phyloP scores from a whole-genome alignment of 2,113 vertebrate species.

The Limnothrissa miodon region DNA sequence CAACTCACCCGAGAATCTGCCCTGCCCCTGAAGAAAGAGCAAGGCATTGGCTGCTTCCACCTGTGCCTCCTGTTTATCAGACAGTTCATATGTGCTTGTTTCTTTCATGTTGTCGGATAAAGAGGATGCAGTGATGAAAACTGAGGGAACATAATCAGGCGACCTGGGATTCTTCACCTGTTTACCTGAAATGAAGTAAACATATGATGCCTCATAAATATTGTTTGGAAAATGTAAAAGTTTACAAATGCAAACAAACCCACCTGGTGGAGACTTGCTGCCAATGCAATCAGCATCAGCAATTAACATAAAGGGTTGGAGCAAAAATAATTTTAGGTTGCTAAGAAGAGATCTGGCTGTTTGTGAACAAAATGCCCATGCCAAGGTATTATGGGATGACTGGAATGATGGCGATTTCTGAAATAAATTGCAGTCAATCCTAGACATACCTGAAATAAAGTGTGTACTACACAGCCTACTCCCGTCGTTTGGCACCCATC shows the following conservation, averaged over 20 bases:
- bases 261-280: conserved; percentile 4
- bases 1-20: conserved; percentile 39
- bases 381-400: neutral
- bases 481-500: conserved; percentile 73
- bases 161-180: conserved; percentile 74
- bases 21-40: conserved; percentile 71
- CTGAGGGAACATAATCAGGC: conserved; percentile 70
- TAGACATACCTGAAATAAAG: conserved; percentile 68
- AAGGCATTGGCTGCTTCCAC: conserved; percentile 75
- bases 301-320: neutral
- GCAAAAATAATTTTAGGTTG: neutral
- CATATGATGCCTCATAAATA: neutral
- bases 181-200: conserved; percentile 60
- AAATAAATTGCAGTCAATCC: neutral
- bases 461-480: conserved; percentile 72
- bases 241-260: conserved; percentile 5
- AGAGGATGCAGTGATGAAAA: conserved; percentile 57
- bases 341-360: neutral
- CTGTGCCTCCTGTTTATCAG: conserved; percentile 71
- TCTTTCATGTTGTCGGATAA: conserved; percentile 65
- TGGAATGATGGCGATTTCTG: neutral
- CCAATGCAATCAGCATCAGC: neutral
- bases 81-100: conserved; percentile 49
- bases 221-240: neutral
- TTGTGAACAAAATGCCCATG: neutral